These are phyloP conservation scores for Varroa destructor DNA, from an alignment of 1,140 invertebrate species.

Conservation along the genomic window DNA sequence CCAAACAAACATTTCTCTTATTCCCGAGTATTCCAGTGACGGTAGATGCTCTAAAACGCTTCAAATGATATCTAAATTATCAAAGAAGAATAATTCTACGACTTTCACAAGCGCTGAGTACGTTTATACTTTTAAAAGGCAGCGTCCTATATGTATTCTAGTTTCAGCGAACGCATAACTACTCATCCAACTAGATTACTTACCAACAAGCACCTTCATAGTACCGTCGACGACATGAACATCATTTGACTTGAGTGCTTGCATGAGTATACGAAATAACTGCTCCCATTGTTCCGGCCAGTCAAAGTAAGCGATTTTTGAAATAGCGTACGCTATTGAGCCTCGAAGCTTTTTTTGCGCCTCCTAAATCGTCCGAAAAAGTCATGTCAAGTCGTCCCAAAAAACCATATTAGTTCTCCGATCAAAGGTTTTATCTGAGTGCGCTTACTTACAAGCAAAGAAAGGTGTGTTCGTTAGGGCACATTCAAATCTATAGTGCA, in stretches of 20 bases:
- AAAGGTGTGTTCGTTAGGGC: too few relatives aligned
- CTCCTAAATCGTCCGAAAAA: constrained; percentile 28
- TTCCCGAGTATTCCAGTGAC: too few relatives aligned
- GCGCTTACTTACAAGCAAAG: background rate
- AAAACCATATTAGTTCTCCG: background rate
- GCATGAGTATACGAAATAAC: constrained; percentile 56
- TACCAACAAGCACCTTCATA: constrained; percentile 56
- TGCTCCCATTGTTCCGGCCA: constrained; percentile 65
- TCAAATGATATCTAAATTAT: too few relatives aligned
- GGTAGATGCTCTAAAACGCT: too few relatives aligned
- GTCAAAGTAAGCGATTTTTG: constrained; percentile 60
- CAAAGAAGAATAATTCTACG: too few relatives aligned
- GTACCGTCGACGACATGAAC: constrained; percentile 55
- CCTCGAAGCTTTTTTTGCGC: constrained; percentile 44
- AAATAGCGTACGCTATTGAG: constrained; percentile 59
- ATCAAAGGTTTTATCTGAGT: background rate
- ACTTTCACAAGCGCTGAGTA: too few relatives aligned
- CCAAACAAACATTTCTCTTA: too few relatives aligned
- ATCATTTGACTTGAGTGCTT: constrained; percentile 45
- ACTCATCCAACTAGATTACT: background rate
- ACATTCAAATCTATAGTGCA: too few relatives aligned
- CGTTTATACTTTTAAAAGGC: too few relatives aligned
- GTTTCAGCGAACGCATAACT: too few relatives aligned
- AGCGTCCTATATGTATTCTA: too few relatives aligned
- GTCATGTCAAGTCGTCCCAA: background rate